Percentiles rank a stretch among this genome's conserved stretches.
phyloP scores from a whole-genome alignment of 2,797 vertebrate genomes.

The Enteromius trimaculatus region DNA sequence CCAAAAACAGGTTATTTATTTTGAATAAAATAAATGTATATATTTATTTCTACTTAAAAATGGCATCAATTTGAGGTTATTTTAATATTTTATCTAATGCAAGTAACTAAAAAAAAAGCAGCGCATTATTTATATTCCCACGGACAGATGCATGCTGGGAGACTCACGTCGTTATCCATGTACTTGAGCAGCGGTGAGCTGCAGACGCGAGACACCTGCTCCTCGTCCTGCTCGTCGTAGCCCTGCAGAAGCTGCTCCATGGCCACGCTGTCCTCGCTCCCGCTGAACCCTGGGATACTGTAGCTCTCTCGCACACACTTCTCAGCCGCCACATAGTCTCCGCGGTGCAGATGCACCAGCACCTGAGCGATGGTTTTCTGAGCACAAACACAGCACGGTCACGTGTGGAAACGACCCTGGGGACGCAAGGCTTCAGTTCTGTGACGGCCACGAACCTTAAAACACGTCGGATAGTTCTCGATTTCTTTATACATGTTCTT shows the following conservation, averaged over 20 bases:
- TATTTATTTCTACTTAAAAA: no score
- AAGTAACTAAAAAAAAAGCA: no score
- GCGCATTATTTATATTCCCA: neutral
- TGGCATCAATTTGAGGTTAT: no score
- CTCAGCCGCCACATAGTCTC: conserved; percentile 87
- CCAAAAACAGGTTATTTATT: no score
- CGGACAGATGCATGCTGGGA: neutral
- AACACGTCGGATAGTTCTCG: conserved; percentile 89
- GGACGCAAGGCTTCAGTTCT: neutral
- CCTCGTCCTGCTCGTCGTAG: conserved; percentile 89
- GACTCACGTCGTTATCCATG: conserved; percentile 85
- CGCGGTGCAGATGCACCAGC: conserved; percentile 87
- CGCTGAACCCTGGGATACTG: conserved; percentile 95
- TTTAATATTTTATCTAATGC: no score
- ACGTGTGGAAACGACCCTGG: neutral
- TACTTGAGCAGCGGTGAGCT: conserved; percentile 86
- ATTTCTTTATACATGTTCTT: conserved; percentile 90
- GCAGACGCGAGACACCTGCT: conserved; percentile 84
- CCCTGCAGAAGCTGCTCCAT: conserved; percentile 94
- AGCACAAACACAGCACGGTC: conserved; percentile 29
- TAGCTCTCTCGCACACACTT: conserved; percentile 88
- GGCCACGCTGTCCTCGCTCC: conserved; percentile 91
- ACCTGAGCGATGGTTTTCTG: conserved; percentile 92
- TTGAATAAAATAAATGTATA: no score
- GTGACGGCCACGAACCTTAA: conserved; percentile 75